These are phyloP conservation scores for Eupleurogrammus muticus DNA, from an alignment of 2,797 vertebrate species.

Conservation along the genomic window DNA sequence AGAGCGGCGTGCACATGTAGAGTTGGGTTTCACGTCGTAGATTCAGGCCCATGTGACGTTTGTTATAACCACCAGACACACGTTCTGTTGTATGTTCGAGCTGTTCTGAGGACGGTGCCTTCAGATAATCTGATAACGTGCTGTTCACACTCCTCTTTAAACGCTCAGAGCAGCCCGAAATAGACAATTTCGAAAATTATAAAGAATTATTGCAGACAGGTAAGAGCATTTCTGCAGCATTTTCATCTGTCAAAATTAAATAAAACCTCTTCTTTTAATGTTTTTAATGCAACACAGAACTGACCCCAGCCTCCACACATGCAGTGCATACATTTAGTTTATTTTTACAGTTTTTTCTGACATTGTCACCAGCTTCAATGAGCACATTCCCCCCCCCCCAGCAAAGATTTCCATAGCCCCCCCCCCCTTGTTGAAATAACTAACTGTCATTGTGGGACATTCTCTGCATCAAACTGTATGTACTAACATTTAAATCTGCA, in stretches of 20 bases:
- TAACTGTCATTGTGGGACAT: conserved; percentile 10
- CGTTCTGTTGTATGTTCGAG: conserved; percentile 36
- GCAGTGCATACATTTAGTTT: conserved; percentile 2
- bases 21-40: conserved; percentile 14
- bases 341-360: conserved; percentile 7
- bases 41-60: conserved; percentile 5
- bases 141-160: conserved; percentile 52
- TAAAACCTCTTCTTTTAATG: background rate
- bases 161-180: conserved; percentile 57
- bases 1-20: conserved; percentile 22
- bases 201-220: conserved; percentile 10
- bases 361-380: conserved; percentile 4
- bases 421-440: conserved; percentile 22
- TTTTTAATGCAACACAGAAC: conserved; percentile 20
- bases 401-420: conserved; percentile 2
- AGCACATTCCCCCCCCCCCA: conserved; percentile 11
- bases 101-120: conserved; percentile 63
- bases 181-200: conserved; percentile 33
- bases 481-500: conserved; percentile 59
- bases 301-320: conserved; percentile 1
- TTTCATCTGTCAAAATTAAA: background rate
- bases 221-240: conserved; percentile 9
- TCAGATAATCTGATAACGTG: conserved; percentile 58
- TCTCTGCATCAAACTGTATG: conserved; percentile 43
- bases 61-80: conserved; percentile 31